A percentile compares a stretch with the other conserved stretches of the same genome.
Conservation (phyloP, 2,113 vertebrate species). For the Atherinomorus stipes region DNA sequence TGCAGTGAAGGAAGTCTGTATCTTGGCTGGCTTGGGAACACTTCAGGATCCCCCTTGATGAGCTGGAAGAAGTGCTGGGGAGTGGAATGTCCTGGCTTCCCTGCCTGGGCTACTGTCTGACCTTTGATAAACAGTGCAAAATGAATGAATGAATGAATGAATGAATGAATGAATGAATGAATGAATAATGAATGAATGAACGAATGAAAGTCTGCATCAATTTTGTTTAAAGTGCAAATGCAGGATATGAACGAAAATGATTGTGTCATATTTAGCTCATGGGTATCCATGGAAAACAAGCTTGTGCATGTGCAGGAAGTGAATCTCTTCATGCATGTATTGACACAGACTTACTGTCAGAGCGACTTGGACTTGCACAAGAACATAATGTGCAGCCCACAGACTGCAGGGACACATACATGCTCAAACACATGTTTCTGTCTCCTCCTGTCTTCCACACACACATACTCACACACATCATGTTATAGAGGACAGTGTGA, state of each 20-base stretch:
- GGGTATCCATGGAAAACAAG: neutral
- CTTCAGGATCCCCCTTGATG: no score
- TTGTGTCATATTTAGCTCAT: neutral
- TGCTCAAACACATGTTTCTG: conserved; percentile 16
- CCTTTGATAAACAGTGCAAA: no score
- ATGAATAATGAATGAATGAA: neutral
- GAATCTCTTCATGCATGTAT: no score
- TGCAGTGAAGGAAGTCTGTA: no score
- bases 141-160: no score
- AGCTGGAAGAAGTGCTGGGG: no score
- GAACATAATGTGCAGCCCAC: conserved; percentile 12
- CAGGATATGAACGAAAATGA: neutral
- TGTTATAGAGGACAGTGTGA: conserved; percentile 58
- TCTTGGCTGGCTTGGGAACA: no score
- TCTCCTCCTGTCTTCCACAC: conserved; percentile 1
- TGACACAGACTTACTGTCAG: neutral
- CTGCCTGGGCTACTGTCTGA: no score
- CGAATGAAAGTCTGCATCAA: neutral
- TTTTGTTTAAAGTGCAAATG: neutral
- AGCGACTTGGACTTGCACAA: conserved; percentile 23
- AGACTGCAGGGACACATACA: neutral
- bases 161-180: no score
- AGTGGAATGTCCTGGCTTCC: no score
- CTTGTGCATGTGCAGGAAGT: neutral
- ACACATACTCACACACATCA: conserved; percentile 34